Evolutionary conservation across 1,140 invertebrate species (phyloP), one percentile per base, ranked within the genome.

Genomic region (Tetragonula clypearis): DNA sequence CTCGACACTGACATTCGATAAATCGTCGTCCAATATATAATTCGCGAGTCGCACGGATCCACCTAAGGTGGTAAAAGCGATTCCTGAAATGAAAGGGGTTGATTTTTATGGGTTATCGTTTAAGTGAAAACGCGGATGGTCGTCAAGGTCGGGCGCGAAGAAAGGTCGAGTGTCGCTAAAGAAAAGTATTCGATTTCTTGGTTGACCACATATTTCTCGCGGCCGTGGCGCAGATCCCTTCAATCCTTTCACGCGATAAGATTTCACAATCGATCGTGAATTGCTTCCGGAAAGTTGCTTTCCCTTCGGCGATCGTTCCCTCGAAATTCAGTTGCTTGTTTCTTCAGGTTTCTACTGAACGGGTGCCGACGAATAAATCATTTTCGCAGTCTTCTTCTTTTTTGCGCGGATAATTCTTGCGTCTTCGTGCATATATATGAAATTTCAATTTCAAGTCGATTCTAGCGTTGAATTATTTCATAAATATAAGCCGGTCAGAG

Each of bases 121-220:
- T 81, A 76, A 86, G 62, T 49, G 79, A 75, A 66, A 76, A 30
- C 79, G 30, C 9, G 79, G 79, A 82, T 77, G 79, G 41, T 49
- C 71, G 62, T 82, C 84, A 76, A 82, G 79, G 79, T 58, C 76
- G 30, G 30, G 82, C 14, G 26, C 11, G 41, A 55, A 17, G 75
- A 84, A 72, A 84, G 82, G 82, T 79, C 82, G 82, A 79, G 30
- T 72, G 26, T 62, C 68, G 62, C 23, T 60, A 60, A 73, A 69
- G 79, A 86, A 76, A 82, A 69, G 79, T 82, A 82, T 86, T 82
- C 72, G 62, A 86, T 86, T 86, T 82, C 84, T 82, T 86, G 72
- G 84, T 72, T 69, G 84, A 79, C 84, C 73, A 73, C 84, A 82
- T 85, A 82, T 82, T 76, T 86, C 72, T 75, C 78, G 84, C 84